Evolutionary conservation across 2,888 invertebrate genomes (phyloP), one percentile per base, ranked within the genome.

Genomic region (Torymus texanus): DNA sequence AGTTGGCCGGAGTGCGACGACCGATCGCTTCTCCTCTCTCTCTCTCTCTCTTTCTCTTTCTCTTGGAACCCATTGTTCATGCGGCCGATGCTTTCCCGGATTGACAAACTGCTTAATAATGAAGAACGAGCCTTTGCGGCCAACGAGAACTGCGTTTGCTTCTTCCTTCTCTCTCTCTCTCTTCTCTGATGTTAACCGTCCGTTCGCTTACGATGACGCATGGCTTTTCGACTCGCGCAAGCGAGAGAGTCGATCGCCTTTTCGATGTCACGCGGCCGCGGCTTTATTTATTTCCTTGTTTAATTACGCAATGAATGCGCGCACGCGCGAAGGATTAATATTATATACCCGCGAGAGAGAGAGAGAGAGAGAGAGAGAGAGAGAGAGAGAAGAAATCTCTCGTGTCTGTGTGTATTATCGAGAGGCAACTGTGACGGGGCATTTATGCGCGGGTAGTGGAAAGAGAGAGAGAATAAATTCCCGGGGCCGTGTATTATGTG

Each of bases 41-140:
- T 21, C n/a, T n/a, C n/a, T n/a, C n/a, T 21, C 53, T 16, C 72
- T 55, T 18, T 3, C 29, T 18, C 50, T 67, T 14, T 11, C 53
- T 66, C 58, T 12, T 41, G 16, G 18, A 16, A 61, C 59, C 18
- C 62, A 79, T 75, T 75, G 72, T 75, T 72, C 71, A 55, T 73
- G 80, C 73, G 74, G 16, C 50, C 68, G 75, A 73, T 75, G 71
- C 76, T 79, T 79, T 81, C 66, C 76, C 81, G 74, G 71, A 81
- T 81, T 73, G 81, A 79, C 79, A 81, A 81, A 81, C 79, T 76
- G 79, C 76, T 81, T 79, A 76, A 79, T 79, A 79, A 81, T 74
- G 76, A 78, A 77, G 62, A 74, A 76, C 53, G 53, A 63, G 53
- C 66, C 14, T 62, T 24, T 62, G 24, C 68, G 8, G 24, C 18